Evolutionary conservation across 2,888 invertebrate genomes (phyloP), one percentile per base, ranked within the genome.

Genomic region (Lochmaea capreae): DNA sequence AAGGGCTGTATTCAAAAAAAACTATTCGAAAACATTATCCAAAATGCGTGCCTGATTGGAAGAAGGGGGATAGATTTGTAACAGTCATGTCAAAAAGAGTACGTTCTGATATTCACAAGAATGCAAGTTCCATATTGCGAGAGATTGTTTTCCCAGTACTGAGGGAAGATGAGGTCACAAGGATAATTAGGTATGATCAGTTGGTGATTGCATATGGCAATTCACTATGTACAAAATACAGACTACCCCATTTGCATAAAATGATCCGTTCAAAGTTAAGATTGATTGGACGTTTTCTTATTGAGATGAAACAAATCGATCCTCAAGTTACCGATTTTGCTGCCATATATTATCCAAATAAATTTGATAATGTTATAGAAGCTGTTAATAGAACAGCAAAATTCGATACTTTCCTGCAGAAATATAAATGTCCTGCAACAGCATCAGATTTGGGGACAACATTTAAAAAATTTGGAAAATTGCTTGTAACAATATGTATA

Each of bases 31-130:
- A 66, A 52, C 52, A 66, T 66, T 66, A 52, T 14, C 52, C 66
- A 66, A 66, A 66, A 52, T 65, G 62, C 11, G 62, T 62, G 62
- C 26, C 49, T 49, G 14, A 49, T 49, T 49, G 11, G 49, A 62
- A 62, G 42, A 62, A 62, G 18, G 62, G 62, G 33, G 62, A 18
- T 42, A 62, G 62, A 62, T 65, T 43, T 42, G 46, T 65, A 43
- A 65, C 65, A 65, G 65, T 65, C 43, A 65, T 65, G 65, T 65
- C 65, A 22, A 66, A 66, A 54, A 66, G 52, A 66, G 52, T 66
- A 49, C 52, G 66, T 66, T 46, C 66, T 49, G 52, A 66, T 66
- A 49, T 66, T 52, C 52, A 52, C 66, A 52, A 66, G 52, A 49
- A 66, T 66, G 66, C 66, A 52, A 49, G 66, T 42, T 66, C 65